Evolutionary conservation across 2,113 vertebrate species (phyloP).

Genomic region (Upupa epops): DNA sequence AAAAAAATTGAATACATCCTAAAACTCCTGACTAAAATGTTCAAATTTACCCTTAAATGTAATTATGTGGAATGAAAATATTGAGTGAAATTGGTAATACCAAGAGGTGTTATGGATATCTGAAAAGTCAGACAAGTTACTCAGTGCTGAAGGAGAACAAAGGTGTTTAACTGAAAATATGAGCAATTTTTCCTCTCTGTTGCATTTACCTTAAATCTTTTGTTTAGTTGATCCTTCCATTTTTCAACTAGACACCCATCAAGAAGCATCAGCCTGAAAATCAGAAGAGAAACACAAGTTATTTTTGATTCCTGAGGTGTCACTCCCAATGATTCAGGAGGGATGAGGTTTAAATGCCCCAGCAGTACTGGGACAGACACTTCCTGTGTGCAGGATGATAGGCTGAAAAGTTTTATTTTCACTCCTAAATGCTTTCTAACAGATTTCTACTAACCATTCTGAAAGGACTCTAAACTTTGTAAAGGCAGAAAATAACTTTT

Average conservation of each 20-base stretch:
- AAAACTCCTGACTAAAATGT: background rate
- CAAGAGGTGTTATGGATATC: background rate
- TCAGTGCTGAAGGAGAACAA: background rate
- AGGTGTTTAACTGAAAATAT: background rate
- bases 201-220: slow-evolving; percentile 78
- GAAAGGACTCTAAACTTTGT: background rate
- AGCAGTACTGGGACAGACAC: background rate
- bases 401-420: background rate
- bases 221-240: slow-evolving; percentile 81
- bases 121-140: background rate
- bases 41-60: background rate
- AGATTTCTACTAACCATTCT: background rate
- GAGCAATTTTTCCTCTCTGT: background rate
- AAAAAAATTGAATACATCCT: background rate
- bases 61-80: background rate
- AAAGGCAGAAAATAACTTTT: background rate
- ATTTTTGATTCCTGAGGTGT: background rate
- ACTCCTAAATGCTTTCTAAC: background rate
- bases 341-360: background rate
- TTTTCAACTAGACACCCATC: slow-evolving; percentile 84
- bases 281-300: background rate
- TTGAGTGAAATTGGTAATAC: background rate
- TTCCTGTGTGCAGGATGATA: background rate
- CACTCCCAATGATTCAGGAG: background rate
- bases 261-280: slow-evolving; percentile 82